phyloP scores from a whole-genome alignment of 2,113 vertebrate genomes.

The Aleadryas rufinucha region DNA sequence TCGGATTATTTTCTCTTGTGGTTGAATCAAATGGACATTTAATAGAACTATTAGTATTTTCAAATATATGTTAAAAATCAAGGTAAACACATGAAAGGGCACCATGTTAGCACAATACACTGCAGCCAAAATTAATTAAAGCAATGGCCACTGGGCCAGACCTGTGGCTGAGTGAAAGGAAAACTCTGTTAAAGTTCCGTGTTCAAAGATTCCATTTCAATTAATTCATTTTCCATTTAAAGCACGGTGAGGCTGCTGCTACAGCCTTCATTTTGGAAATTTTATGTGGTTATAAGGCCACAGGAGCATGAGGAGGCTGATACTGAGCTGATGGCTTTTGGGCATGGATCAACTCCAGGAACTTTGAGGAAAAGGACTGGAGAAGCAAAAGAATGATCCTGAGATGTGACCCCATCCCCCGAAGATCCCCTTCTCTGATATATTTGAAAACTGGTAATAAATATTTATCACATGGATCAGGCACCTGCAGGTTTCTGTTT shows the following conservation, averaged over 20 bases:
- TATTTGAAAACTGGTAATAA: background rate
- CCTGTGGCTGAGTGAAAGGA: background rate
- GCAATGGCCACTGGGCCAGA: background rate
- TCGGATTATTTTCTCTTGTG: background rate
- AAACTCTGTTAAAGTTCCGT: background rate
- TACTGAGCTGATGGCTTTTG: background rate
- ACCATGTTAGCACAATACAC: background rate
- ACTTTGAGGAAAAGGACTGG: background rate
- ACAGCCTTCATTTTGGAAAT: background rate
- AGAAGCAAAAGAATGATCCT: background rate
- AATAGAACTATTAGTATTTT: background rate
- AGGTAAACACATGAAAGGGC: background rate
- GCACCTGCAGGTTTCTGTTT: background rate
- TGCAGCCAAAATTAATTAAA: background rate
- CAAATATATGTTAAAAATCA: background rate
- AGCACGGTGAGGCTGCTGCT: background rate
- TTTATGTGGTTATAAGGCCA: background rate
- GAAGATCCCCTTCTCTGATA: background rate
- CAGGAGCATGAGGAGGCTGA: background rate
- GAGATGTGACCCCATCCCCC: background rate
- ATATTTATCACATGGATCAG: background rate
- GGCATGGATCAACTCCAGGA: background rate
- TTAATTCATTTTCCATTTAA: background rate
- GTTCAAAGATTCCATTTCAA: background rate
- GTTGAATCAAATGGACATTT: background rate